phyloP scores from a whole-genome alignment of 2,113 vertebrate species.

The Cyprinodon variegatus region DNA sequence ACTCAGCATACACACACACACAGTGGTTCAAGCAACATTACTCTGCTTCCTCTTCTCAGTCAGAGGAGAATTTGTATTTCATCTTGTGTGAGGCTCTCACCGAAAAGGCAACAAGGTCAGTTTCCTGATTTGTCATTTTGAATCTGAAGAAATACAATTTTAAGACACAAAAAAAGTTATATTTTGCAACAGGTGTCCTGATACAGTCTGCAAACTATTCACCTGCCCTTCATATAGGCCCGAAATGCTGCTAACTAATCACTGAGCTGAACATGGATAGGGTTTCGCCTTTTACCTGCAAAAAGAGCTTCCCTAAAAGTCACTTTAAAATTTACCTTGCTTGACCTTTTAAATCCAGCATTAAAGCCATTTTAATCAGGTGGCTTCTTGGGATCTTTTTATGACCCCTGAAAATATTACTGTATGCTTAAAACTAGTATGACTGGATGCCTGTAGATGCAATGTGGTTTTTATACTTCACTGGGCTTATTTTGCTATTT shows the following conservation, averaged over 20 bases:
- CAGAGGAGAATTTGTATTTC: constrained; percentile 2
- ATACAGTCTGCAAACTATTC: neutral
- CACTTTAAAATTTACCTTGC: too few relatives aligned
- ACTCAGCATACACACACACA: constrained; percentile 29
- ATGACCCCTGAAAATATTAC: too few relatives aligned
- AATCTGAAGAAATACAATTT: neutral
- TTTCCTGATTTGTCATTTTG: neutral
- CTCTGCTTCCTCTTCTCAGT: constrained; percentile 20
- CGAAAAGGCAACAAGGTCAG: neutral
- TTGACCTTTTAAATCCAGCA: too few relatives aligned
- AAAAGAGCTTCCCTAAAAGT: too few relatives aligned
- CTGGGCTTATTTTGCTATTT: too few relatives aligned
- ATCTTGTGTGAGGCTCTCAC: neutral
- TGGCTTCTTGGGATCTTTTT: neutral
- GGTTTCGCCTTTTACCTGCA: too few relatives aligned
- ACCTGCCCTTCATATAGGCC: neutral
- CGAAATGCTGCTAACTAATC: too few relatives aligned
- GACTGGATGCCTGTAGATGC: too few relatives aligned
- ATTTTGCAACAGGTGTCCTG: neutral
- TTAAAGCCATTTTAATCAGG: neutral
- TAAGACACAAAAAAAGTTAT: neutral
- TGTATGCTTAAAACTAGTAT: too few relatives aligned
- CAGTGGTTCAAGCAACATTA: constrained; percentile 19
- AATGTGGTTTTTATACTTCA: too few relatives aligned
- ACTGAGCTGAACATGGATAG: too few relatives aligned